Percentiles rank a stretch among this genome's conserved stretches.
These are phyloP conservation scores for Dolichoris vasculosae DNA, from an alignment of 1,140 invertebrate species.

Conservation along the genomic window DNA sequence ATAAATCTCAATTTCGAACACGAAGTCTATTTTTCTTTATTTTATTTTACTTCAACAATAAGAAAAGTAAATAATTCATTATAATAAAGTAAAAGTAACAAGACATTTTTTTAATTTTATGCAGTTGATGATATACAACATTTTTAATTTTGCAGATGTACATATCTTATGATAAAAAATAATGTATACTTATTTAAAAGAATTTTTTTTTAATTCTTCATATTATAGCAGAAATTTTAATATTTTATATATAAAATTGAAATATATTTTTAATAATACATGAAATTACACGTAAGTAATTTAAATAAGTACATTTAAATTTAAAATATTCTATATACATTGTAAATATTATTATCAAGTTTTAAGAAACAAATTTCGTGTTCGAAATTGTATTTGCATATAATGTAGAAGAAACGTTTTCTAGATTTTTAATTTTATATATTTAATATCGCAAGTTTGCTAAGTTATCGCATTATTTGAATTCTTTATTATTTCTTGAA, in stretches of 20 bases:
- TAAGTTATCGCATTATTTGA: conserved; percentile 18
- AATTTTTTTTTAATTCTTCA: conserved; percentile 22
- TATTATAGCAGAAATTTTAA: too few species aligned
- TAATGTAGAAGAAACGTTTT: conserved; percentile 39
- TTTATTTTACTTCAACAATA: neutral
- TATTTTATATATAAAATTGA: conserved; percentile 31
- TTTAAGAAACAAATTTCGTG: conserved; percentile 44
- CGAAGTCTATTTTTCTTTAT: conserved; percentile 41
- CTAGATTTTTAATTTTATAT: conserved; percentile 42
- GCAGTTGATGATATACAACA: too few species aligned
- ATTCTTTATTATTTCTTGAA: conserved; percentile 38
- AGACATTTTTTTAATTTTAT: too few species aligned
- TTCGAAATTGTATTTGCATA: conserved; percentile 44
- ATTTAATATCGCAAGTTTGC: conserved; percentile 36
- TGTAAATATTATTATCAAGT: conserved; percentile 5
- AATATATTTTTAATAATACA: neutral
- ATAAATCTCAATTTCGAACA: conserved; percentile 47
- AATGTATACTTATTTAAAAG: too few species aligned
- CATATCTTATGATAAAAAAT: too few species aligned
- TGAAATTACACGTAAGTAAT: neutral
- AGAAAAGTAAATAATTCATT: neutral
- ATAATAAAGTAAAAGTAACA: conserved; percentile 13
- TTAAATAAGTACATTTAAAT: conserved; percentile 8
- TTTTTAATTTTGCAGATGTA: too few species aligned
- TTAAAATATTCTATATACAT: conserved; percentile 2